Evolutionary conservation across 2,888 invertebrate species (phyloP), one percentile per base, ranked within the genome.

Genomic region (Aleiodes testaceus): DNA sequence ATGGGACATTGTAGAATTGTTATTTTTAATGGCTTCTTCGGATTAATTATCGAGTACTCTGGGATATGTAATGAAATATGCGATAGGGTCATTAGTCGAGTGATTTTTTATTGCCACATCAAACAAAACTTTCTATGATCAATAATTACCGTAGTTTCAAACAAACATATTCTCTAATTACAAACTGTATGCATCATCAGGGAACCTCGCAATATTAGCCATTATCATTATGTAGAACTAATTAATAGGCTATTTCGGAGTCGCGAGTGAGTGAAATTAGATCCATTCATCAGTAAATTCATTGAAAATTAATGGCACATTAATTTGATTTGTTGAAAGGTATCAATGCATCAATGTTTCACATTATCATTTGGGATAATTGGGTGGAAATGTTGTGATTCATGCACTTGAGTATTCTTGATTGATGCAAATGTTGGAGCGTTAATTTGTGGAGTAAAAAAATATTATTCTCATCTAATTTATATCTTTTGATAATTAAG

Each of bases 121-220:
- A n/a, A 3, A 53, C 6, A 14, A 30, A 6, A 22, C 16, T 14
- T 20, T 53, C 53, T 26, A 30, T 22, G 18, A 50, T 22, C 52
- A 22, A 55, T 55, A 55, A 14, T 55, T 55, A n/a, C n/a, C 53
- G 7, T 1, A 30, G 30, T 5, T 30, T 30, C 30, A 7, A n/a
- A 55, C 55, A 36, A 59, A 59, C 42, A 42, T 7, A 36, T 59
- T 59, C 16, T 42, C 7, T 26, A 42, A 42, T 59, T 59, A 59
- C 36, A 59, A 16, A 59, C 36, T 59, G 14, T 36, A 18, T 59
- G 59, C 36, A 36, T 42, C 59, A 59, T 42, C 36, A 18, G 42
- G 26, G 18, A 30, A 59, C 59, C 18, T 18, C 11, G 11, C 26
- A 26, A 14, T 9, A 36, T 11, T 26, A 16, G 20, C 36, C 36